phyloP scores from a whole-genome alignment of 2,113 vertebrate genomes.

The Nannospalax galili region DNA sequence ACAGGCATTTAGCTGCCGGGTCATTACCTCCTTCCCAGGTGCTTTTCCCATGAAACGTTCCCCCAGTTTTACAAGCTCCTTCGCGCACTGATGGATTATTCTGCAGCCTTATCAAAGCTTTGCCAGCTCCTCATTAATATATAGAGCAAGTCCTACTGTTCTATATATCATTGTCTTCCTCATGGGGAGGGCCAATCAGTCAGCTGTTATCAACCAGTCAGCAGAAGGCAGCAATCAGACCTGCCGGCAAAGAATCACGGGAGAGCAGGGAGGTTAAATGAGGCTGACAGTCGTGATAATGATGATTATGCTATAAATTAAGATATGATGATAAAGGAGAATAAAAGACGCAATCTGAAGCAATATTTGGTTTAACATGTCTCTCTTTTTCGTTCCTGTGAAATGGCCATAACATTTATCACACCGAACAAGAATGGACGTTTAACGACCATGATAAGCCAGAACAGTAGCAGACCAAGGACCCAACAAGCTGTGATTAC shows the following conservation, averaged over 20 bases:
- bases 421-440: slow-evolving; percentile 93
- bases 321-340: slow-evolving; percentile 96
- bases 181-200: slow-evolving; percentile 94
- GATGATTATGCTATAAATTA: slow-evolving; percentile 97
- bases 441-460: slow-evolving; percentile 91
- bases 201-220: slow-evolving; percentile 95
- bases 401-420: slow-evolving; percentile 96
- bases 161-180: slow-evolving; percentile 96
- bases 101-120: slow-evolving; percentile 93
- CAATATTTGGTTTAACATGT: slow-evolving; percentile 95
- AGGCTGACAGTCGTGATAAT: slow-evolving; percentile 96
- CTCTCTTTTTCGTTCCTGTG: slow-evolving; percentile 95
- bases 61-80: slow-evolving; percentile 88
- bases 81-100: slow-evolving; percentile 91
- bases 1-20: slow-evolving; percentile 86
- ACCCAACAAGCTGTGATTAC: slow-evolving; percentile 93
- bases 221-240: slow-evolving; percentile 95
- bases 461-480: slow-evolving; percentile 92
- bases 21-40: slow-evolving; percentile 89
- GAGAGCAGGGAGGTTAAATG: slow-evolving; percentile 95
- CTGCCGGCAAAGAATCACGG: slow-evolving; percentile 93
- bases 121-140: slow-evolving; percentile 96
- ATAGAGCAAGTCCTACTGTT: slow-evolving; percentile 88
- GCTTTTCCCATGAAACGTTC: slow-evolving; percentile 86
- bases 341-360: slow-evolving; percentile 94